Evolutionary conservation across 1,140 invertebrate species (phyloP), one percentile per base, ranked within the genome.

Genomic region (Drosophila bipectinata): DNA sequence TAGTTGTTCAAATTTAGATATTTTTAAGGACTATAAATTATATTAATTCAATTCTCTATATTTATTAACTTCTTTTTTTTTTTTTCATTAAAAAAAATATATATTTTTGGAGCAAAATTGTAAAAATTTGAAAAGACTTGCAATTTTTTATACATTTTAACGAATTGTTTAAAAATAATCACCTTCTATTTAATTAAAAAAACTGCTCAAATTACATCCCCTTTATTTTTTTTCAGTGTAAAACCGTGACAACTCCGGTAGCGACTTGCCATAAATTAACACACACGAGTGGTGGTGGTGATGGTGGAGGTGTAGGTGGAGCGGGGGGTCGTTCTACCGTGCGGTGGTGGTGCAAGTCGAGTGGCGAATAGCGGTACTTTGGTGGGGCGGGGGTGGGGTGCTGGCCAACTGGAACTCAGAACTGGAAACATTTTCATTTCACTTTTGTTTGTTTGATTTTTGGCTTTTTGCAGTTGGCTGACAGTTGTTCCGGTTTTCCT

Each of bases 381-480:
- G 18, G 18, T 1, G 18, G 18, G 26, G 39, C 3, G 21, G 14
- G 14, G 14, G 34, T 54, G 26, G 37, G 41, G 18, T 18, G 18
- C 18, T 18, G 21, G 21, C 2, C 21, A 15, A 32, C 9, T 49
- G 32, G 49, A 24, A 37, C 26, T 45, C 28, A 7, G 24, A 49
- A 41, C 32, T 32, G 18, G 58, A 34, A 71, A 55, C 71, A 79
- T 81, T 83, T 85, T 85, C 84, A 84, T 77, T 85, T 77, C 59
- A 62, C 68, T 62, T 56, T 60, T 78, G 78, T 87, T 85, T 85
- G 81, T 85, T 85, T 85, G 82, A 85, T 85, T 85, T 85, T 87
- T 72, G 85, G 82, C 82, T 85, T 82, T 71, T 85, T 64, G 66
- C 78, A 82, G 67, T 68, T 71, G 32, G 74, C 78, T 78, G 81